These are phyloP conservation scores for Lagorchestes hirsutus DNA, from an alignment of 2,797 vertebrate species.

Conservation along the genomic window DNA sequence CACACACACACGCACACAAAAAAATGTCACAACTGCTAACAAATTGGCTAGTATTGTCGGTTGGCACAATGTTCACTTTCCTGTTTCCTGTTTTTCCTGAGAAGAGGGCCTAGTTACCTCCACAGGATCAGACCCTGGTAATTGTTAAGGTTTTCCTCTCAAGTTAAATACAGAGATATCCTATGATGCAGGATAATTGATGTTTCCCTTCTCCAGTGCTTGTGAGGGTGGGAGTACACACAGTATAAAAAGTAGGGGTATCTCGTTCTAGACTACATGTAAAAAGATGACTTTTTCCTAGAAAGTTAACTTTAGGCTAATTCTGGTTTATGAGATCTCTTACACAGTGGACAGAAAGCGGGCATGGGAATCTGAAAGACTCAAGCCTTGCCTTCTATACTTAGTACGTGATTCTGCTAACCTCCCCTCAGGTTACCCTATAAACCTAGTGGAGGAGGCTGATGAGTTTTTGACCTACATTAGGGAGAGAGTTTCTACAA, in stretches of 20 bases:
- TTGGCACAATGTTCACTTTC: background rate
- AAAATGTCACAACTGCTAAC: slow-evolving; percentile 24
- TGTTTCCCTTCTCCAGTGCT: background rate
- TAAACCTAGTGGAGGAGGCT: background rate
- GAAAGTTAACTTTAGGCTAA: background rate
- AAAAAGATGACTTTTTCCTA: background rate
- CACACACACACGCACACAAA: background rate
- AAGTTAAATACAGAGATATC: slow-evolving; percentile 26
- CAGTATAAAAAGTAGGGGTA: background rate
- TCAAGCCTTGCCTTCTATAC: background rate
- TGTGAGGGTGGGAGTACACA: background rate
- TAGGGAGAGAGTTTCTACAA: background rate
- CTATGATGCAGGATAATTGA: background rate
- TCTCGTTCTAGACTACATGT: background rate
- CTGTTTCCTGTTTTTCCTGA: slow-evolving; percentile 62
- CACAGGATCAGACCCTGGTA: slow-evolving; percentile 57
- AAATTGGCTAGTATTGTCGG: slow-evolving; percentile 52
- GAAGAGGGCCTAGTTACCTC: slow-evolving; percentile 21
- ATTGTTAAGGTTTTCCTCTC: slow-evolving; percentile 37
- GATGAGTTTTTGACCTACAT: background rate
- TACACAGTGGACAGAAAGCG: background rate
- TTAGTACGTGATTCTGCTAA: background rate
- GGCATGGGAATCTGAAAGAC: background rate
- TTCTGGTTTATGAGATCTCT: background rate
- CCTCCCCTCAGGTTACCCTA: background rate